Conservation (phyloP, 1,140 invertebrate species). For the Uloborus diversus region DNA sequence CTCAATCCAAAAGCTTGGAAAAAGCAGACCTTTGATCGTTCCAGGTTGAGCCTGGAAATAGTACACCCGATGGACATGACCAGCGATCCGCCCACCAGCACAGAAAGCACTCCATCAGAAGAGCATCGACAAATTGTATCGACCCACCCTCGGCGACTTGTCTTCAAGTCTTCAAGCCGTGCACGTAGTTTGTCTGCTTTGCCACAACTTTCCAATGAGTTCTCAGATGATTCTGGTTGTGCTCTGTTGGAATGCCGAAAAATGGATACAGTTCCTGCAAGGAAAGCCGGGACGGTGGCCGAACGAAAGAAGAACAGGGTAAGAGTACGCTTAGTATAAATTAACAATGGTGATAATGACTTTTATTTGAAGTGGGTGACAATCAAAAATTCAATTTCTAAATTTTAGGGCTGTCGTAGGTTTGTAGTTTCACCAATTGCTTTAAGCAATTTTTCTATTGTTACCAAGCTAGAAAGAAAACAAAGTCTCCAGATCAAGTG, state of each 20-base stretch:
- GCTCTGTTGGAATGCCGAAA: slow-evolving; percentile 25
- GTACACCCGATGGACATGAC: slow-evolving; percentile 84
- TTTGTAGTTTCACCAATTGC: too few species aligned
- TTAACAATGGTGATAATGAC: too few species aligned
- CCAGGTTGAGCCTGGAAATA: slow-evolving; percentile 73
- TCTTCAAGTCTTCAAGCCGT: neutral
- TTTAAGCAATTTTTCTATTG: too few species aligned
- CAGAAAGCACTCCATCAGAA: slow-evolving; percentile 8
- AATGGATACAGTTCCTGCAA: slow-evolving; percentile 25
- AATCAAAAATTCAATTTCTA: too few species aligned
- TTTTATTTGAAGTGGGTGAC: too few species aligned
- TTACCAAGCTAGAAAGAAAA: too few species aligned
- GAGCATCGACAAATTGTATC: slow-evolving; percentile 19
- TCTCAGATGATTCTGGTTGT: neutral
- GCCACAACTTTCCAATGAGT: slow-evolving; percentile 8
- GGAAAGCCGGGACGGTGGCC: slow-evolving; percentile 43
- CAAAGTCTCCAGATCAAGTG: too few species aligned
- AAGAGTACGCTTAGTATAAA: too few species aligned
- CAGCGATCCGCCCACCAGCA: neutral
- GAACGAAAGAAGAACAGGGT: slow-evolving; percentile 45
- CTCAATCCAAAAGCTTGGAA: slow-evolving; percentile 54
- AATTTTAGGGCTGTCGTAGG: too few species aligned
- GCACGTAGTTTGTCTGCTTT: slow-evolving; percentile 35
- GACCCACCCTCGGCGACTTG: neutral
- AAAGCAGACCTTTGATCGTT: slow-evolving; percentile 40